Conservation (phyloP, 2,113 vertebrate species). For the Perca flavescens region DNA sequence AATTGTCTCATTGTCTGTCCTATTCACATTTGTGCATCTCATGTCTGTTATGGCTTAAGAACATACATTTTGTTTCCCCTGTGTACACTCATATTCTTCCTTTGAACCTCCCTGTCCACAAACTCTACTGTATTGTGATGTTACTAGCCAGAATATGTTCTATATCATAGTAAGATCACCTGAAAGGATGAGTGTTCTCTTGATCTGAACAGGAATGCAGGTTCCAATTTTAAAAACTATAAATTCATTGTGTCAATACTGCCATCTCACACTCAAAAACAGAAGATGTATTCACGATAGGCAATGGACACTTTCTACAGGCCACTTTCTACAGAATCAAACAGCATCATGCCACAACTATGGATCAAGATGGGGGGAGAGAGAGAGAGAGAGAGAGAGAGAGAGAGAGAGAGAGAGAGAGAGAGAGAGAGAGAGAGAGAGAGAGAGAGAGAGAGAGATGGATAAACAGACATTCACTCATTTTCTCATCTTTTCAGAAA, state of each 20-base stretch:
- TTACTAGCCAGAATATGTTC: conserved; percentile 55
- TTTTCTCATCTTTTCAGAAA: conserved; percentile 71
- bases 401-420: conserved; percentile 22
- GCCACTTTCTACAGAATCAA: conserved; percentile 79
- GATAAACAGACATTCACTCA: conserved; percentile 73
- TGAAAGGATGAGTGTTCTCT: conserved; percentile 36
- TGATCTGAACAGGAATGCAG: conserved; percentile 62
- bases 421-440: conserved; percentile 43
- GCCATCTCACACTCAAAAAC: conserved; percentile 74
- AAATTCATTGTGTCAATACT: conserved; percentile 73
- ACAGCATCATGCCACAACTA: conserved; percentile 84
- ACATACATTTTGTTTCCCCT: conserved; percentile 63
- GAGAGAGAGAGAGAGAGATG: conserved; percentile 44
- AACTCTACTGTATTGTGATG: conserved; percentile 39
- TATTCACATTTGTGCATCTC: conserved; percentile 76
- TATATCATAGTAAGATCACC: conserved; percentile 49
- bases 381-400: conserved; percentile 29
- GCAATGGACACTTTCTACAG: conserved; percentile 79
- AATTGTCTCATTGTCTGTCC: conserved; percentile 72
- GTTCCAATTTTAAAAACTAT: conserved; percentile 56
- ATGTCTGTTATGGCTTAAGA: conserved; percentile 84
- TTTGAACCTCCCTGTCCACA: conserved; percentile 24
- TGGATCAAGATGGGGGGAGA: conserved; percentile 60
- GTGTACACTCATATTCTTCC: conserved; percentile 36
- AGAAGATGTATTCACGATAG: conserved; percentile 75